These are phyloP conservation scores for Margaritifera margaritifera DNA, from an alignment of 2,888 invertebrate species.

Conservation along the genomic window DNA sequence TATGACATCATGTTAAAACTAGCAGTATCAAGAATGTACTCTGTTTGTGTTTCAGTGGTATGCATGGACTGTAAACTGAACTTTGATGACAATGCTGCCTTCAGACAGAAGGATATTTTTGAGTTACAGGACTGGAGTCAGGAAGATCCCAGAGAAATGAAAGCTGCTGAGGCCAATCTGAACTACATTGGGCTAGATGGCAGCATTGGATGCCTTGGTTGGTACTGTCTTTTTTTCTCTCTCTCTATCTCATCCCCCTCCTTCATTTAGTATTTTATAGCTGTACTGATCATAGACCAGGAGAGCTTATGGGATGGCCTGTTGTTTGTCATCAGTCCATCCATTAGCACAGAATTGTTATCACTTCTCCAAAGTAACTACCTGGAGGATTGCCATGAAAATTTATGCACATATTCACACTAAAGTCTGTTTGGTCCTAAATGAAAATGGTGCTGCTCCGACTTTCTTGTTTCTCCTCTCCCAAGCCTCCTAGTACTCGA, in stretches of 20 bases:
- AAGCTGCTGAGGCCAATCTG: slow-evolving; percentile 89
- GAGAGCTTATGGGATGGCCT: too few relatives aligned
- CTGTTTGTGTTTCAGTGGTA: slow-evolving; percentile 79
- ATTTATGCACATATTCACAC: too few relatives aligned
- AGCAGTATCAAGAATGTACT: neutral
- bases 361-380: too few relatives aligned
- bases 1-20: neutral
- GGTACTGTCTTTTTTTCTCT: neutral
- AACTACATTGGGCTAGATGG: slow-evolving; percentile 97
- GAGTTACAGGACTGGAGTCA: slow-evolving; percentile 88
- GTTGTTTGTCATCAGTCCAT: too few relatives aligned
- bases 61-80: slow-evolving; percentile 96
- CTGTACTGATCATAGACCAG: neutral
- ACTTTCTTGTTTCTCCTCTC: too few relatives aligned
- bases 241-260: neutral
- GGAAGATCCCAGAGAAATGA: slow-evolving; percentile 93
- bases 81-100: slow-evolving; percentile 95
- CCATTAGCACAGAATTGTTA: too few relatives aligned
- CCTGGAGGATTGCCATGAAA: too few relatives aligned
- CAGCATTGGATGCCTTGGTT: slow-evolving; percentile 89
- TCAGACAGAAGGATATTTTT: slow-evolving; percentile 90
- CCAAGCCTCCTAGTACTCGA: too few relatives aligned
- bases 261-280: neutral
- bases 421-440: too few relatives aligned
- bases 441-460: too few relatives aligned